Evolutionary conservation across 2,888 invertebrate genomes (phyloP).

Genomic region (Heliconius aoede): DNA sequence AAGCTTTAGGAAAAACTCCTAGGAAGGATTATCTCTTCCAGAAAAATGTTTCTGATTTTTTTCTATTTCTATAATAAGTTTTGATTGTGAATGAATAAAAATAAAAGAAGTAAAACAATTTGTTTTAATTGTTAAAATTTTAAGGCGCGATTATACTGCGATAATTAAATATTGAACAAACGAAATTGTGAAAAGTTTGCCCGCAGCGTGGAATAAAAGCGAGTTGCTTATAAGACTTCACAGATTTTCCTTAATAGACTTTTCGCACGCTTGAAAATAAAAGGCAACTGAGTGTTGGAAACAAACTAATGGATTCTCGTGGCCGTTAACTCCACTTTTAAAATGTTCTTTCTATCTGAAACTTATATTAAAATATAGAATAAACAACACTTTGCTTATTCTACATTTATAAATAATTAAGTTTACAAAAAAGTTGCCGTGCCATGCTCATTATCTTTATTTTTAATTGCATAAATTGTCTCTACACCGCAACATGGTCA

Average conservation of each 20-base stretch:
- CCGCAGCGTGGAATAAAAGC: constrained; percentile 20
- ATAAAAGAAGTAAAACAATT: background rate
- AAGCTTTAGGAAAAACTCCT: constrained; percentile 25
- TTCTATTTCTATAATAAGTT: constrained; percentile 5
- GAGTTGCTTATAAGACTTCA: constrained; percentile 32
- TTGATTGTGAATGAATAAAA: background rate
- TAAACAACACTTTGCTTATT: too few relatives aligned
- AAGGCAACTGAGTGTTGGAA: constrained; percentile 10
- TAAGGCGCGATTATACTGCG: background rate
- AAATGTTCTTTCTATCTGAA: background rate
- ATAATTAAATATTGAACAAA: constrained; percentile 21
- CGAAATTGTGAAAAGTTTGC: constrained; percentile 2
- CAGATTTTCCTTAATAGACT: constrained; percentile 35
- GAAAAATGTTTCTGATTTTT: background rate
- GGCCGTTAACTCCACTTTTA: constrained; percentile 7
- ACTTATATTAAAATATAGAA: background rate
- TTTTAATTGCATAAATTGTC: too few relatives aligned
- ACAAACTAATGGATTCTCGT: constrained; percentile 21
- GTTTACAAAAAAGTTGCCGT: too few relatives aligned
- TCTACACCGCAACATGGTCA: too few relatives aligned
- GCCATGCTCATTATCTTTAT: too few relatives aligned
- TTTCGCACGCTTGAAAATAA: constrained; percentile 27
- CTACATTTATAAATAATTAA: too few relatives aligned
- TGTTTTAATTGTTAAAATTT: background rate
- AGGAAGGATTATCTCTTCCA: constrained; percentile 6